Base-by-base conservation (phyloP, 92 coral and sea anemone species). In the Epizoanthus ramosus region DNA sequence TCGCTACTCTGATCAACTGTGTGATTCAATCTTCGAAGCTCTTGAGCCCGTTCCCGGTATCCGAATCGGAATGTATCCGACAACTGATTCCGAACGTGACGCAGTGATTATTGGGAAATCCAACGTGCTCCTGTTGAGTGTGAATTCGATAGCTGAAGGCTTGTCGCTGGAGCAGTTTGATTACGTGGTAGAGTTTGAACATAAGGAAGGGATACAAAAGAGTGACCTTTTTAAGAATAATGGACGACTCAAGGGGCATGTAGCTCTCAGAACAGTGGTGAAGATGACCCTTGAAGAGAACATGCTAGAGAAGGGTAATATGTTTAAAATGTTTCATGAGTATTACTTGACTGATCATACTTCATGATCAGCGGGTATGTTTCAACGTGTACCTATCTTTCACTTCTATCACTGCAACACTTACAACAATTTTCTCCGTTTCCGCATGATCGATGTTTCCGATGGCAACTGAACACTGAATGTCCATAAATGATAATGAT, bases 161-260 rank as follows among this genome's bases (percentile, higher is more conserved):
- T 90, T 95, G 71, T 91, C 91, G 4, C 92, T 94, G 96, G 75
- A 58, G 71, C 68, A 76, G 67, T 95, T 93, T 84, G 86, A 85
- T 67, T 90, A 74, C 63, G 90, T 95, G 18, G 75, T 95, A 47
- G 93, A 89, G 56, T 93, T 87, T 83, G 98, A 95, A 84, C 71
- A 74, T 41, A 93, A 77, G 53, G 57, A 54, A 17, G 80, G 61
- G 28, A 68, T 75, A 71, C 61, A 53, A 74, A 60, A 76, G 56
- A 85, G 52, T 47, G 65, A 75, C 33, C 50, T 56, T 57, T 37
- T 50, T 4, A 75, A 35, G 41, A 65, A 57, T 23, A 75, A 85
- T 74, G 65, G 39, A 56, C 50, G 61, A 61, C 81, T 89, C 15
- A 85, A 61, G 58, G 88, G 60, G 58, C 86, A 85, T 45, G 58